Percentiles rank a stretch among this genome's conserved stretches.
Evolutionary conservation across 2,888 invertebrate species (phyloP).

Genomic region (Eupelmus urozonus): DNA sequence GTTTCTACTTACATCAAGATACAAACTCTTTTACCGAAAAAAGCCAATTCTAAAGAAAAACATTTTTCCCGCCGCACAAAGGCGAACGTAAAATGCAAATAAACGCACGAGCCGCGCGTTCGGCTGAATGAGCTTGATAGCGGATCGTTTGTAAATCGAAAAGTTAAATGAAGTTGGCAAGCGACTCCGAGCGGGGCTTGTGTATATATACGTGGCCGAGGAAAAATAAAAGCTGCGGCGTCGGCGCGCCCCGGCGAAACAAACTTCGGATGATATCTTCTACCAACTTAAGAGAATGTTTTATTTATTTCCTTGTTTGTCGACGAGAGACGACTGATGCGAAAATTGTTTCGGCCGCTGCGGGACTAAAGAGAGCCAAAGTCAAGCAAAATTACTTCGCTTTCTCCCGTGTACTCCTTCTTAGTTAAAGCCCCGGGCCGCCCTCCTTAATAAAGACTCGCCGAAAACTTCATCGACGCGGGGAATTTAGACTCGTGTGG

Average conservation of each 20-base stretch:
- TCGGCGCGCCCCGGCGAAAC: constrained; percentile 2
- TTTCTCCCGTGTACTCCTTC: constrained; percentile 16
- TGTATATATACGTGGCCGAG: background rate
- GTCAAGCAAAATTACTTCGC: constrained; percentile 47
- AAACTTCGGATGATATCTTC: constrained; percentile 60
- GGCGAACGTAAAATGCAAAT: background rate
- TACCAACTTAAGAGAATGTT: constrained; percentile 57
- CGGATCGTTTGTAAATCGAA: constrained; percentile 31
- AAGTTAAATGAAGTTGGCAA: constrained; percentile 51
- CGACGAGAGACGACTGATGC: constrained; percentile 15
- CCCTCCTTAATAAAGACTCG: constrained; percentile 24
- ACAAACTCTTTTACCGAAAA: background rate
- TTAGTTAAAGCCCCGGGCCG: constrained; percentile 28
- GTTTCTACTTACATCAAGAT: too few species aligned
- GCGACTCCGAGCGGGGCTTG: background rate
- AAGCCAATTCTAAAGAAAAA: background rate
- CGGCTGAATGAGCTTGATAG: background rate
- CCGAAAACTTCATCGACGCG: constrained; percentile 2
- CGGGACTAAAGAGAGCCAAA: background rate
- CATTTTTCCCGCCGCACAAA: background rate
- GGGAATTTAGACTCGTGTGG: constrained; percentile 25
- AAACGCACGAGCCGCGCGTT: background rate
- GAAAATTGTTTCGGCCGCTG: constrained; percentile 3
- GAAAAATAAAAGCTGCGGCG: background rate
- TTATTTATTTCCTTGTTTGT: constrained; percentile 63